A percentile compares a stretch with the other conserved stretches of the same genome.
phyloP scores from a whole-genome alignment of 2,888 invertebrate genomes.

The Cynaeus angustus region DNA sequence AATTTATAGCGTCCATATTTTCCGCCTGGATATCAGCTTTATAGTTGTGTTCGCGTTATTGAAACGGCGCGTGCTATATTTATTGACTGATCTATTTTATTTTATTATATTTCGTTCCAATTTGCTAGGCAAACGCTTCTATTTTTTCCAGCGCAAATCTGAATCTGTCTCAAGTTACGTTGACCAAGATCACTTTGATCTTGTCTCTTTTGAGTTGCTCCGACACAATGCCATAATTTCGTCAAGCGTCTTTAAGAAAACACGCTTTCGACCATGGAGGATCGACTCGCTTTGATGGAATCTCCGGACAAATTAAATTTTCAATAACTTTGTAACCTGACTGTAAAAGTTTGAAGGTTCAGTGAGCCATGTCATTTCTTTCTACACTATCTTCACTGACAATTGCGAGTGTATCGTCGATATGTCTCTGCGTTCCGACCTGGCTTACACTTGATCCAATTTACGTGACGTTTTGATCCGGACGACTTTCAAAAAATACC shows the following conservation, averaged over 20 bases:
- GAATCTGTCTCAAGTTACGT: constrained; percentile 12
- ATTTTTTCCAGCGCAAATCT: constrained; percentile 19
- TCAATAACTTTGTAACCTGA: constrained; percentile 25
- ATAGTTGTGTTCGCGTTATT: constrained; percentile 43
- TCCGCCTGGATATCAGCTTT: constrained; percentile 33
- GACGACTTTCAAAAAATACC: constrained; percentile 21
- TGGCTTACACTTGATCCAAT: constrained; percentile 26
- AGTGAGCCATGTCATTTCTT: background rate
- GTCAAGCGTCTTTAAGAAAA: constrained; percentile 12
- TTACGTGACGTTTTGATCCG: constrained; percentile 31
- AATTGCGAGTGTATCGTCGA: background rate
- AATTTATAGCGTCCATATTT: constrained; percentile 44
- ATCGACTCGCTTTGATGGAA: constrained; percentile 31
- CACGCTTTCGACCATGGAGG: constrained; percentile 11
- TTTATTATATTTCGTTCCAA: constrained; percentile 34
- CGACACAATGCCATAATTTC: constrained; percentile 23
- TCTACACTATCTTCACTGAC: too few relatives aligned
- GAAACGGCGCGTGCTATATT: constrained; percentile 42
- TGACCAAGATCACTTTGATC: constrained; percentile 21
- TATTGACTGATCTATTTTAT: constrained; percentile 41
- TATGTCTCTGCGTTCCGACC: constrained; percentile 14
- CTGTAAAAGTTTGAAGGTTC: background rate
- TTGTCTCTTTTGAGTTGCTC: constrained; percentile 5
- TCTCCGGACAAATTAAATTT: constrained; percentile 35
- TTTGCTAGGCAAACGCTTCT: constrained; percentile 40